Base-by-base conservation (phyloP, 2,888 invertebrate species). In the Melieria omissa region DNA sequence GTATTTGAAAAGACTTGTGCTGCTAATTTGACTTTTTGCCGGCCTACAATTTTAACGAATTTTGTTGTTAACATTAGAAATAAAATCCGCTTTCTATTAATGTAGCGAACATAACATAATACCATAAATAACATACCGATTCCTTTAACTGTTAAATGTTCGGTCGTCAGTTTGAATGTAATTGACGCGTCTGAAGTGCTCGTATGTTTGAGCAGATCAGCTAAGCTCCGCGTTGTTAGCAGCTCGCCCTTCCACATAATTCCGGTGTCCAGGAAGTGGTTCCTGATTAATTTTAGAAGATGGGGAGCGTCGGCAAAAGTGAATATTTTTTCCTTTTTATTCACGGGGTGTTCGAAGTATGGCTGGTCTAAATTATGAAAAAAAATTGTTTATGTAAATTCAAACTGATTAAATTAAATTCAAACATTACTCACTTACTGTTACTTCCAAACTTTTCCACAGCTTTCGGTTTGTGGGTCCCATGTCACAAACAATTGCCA, bases 1-100 rank as follows among this genome's bases (percentile, higher is more conserved):
- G 69, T 65, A 47, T 73, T 45, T 12, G 70, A 70, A 69, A 73
- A 61, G 5, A 73, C 16, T 49, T 69, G 55, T 9, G 73, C 63
- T 14, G 73, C 73, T 42, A 70, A 44, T 55, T 62, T 73, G 7
- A 73, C 55, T 44, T 72, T 68, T 64, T 72, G 63, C 46, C 68
- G 52, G 12, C 57, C 72, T 71, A 46, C 5, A 63, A 71, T 41
- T 12, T 57, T 65, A 54, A 46, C 12, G 29, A 57, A 57, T 57
- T 16, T 16, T 16, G 16, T 16, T 16, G 16, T 16, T 16, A 16
- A 29, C 29, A 29, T 29, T 29, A 29, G 29, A 29, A 29, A 29
- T 29, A 29, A 3, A 29, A 29, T 29, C 29, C 29, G 29, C 29
- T 29, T 29, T 29, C 29, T 29, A 29, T 29, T 29, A 29, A 29